Evolutionary conservation across 2,113 vertebrate species (phyloP), one percentile per base, ranked within the genome.

Genomic region (Gymnorhina tibicen): DNA sequence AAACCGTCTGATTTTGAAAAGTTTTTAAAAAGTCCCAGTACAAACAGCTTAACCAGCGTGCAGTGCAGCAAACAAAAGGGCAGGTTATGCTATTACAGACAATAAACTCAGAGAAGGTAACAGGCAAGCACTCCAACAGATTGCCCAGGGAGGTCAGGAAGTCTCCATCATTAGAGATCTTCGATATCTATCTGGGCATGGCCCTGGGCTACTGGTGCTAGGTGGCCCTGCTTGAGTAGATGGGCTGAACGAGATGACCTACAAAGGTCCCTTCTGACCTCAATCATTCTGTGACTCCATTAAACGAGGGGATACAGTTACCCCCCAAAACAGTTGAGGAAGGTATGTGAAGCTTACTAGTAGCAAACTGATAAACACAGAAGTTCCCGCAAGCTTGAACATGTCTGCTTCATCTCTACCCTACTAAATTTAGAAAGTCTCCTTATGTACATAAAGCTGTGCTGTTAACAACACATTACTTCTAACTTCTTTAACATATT

Each of bases 361-460:
- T 28, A 93, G 9, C 27, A 89, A 66, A 89, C 44, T 3, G 10
- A 87, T 67, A 87, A 97, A 85, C 26, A 76, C 64, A 72, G 70
- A 95, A 95, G 35, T 32, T 46, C 80, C 92, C 94, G 35, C 53
- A 95, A 91, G 42, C 23, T 52, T 80, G 23, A 42, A 35, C 23
- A 37, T 73, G 44, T 73, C 16, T 55, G 44, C 58, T 95, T 97
- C 60, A 55, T 92, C 77, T 96, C 69, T 90, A 42, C 66, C 52
- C 91, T 87, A 33, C 46, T 70, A 70, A 79, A 96, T 97, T 91
- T 96, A 91, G 91, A 87, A 93, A 58, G 2, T 37, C 55, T 97
- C 47, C 10, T 39, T 74, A 37, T 64, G 79, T 56, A 88, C 85
- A 88, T 95, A 96, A 97, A 97, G 23, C 86, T 97, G 62, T 97